Conservation (phyloP, 2,797 vertebrate species). For the Sebastes taczanowskii region DNA sequence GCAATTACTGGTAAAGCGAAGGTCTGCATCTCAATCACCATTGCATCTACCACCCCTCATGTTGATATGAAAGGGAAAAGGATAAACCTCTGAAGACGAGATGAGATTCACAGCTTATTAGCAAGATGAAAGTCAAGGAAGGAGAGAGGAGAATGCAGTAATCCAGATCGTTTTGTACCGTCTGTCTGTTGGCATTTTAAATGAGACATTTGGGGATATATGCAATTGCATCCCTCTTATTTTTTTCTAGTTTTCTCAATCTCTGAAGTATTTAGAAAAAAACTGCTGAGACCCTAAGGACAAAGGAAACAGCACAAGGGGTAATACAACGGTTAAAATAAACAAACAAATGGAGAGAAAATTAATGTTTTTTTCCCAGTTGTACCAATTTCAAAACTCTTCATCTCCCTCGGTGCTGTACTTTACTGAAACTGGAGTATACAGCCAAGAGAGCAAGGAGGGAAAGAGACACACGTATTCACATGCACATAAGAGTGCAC, state of each 20-base stretch:
- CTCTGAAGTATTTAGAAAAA: conserved; percentile 61
- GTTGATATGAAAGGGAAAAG: conserved; percentile 55
- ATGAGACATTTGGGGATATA: conserved; percentile 74
- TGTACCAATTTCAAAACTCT: conserved; percentile 54
- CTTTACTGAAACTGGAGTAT: conserved; percentile 4
- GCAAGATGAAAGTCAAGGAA: conserved; percentile 69
- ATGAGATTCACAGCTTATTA: conserved; percentile 70
- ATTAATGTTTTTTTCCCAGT: conserved; percentile 47
- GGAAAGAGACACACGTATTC: not conserved
- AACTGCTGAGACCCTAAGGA: conserved; percentile 54
- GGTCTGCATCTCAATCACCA: conserved; percentile 60
- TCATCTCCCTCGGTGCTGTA: conserved; percentile 33
- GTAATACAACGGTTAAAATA: conserved; percentile 39
- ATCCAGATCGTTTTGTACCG: conserved; percentile 72
- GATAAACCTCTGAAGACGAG: conserved; percentile 53
- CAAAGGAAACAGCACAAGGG: conserved; percentile 16
- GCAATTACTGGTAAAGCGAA: conserved; percentile 52
- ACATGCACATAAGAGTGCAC: not conserved
- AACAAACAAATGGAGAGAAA: conserved; percentile 62
- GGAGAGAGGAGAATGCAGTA: conserved; percentile 60
- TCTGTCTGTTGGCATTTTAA: conserved; percentile 69
- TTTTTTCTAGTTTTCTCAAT: conserved; percentile 44
- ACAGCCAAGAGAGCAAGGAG: not conserved
- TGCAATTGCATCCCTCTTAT: conserved; percentile 26
- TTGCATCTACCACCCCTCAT: conserved; percentile 20